Conservation (phyloP, 2,797 vertebrate species). For the Melanotaenia pygmaea region DNA sequence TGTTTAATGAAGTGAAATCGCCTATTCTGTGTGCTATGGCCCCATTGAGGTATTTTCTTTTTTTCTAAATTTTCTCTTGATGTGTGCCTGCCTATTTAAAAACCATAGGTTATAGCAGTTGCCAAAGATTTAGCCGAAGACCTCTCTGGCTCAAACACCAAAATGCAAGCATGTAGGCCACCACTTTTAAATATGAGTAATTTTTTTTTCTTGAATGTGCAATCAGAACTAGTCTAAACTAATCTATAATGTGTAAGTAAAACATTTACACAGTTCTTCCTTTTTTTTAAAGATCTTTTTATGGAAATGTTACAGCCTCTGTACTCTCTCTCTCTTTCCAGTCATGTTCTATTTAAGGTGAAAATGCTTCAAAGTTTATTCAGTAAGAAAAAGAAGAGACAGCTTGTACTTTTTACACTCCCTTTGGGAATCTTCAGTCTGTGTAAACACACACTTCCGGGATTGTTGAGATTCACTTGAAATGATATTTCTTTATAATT, state of each 20-base stretch:
- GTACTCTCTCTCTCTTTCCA: not conserved
- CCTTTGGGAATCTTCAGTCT: conserved; percentile 44
- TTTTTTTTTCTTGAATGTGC: conserved; percentile 17
- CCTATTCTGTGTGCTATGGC: conserved; percentile 6
- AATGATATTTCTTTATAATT: conserved; percentile 21
- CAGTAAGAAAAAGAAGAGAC: conserved; percentile 26
- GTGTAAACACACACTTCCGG: conserved; percentile 44
- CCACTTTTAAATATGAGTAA: not conserved
- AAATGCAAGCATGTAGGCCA: not conserved
- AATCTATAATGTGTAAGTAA: conserved; percentile 33
- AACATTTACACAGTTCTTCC: conserved; percentile 17
- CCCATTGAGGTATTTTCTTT: conserved; percentile 18
- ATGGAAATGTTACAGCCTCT: not conserved
- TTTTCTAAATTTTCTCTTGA: conserved; percentile 9
- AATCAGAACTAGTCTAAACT: conserved; percentile 58
- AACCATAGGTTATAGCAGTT: not conserved
- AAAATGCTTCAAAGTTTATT: conserved; percentile 1
- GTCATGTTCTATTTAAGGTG: conserved; percentile 17
- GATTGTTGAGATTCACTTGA: conserved; percentile 52
- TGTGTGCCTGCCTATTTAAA: conserved; percentile 14
- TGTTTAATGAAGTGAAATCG: conserved; percentile 42
- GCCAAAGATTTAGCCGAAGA: not conserved
- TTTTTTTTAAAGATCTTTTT: conserved; percentile 15
- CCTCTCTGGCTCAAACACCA: conserved; percentile 1
- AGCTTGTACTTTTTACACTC: conserved; percentile 43